A percentile compares a stretch with the other conserved stretches of the same genome.
These are phyloP conservation scores for Redunca redunca DNA, from an alignment of 2,113 vertebrate genomes.

Conservation along the genomic window DNA sequence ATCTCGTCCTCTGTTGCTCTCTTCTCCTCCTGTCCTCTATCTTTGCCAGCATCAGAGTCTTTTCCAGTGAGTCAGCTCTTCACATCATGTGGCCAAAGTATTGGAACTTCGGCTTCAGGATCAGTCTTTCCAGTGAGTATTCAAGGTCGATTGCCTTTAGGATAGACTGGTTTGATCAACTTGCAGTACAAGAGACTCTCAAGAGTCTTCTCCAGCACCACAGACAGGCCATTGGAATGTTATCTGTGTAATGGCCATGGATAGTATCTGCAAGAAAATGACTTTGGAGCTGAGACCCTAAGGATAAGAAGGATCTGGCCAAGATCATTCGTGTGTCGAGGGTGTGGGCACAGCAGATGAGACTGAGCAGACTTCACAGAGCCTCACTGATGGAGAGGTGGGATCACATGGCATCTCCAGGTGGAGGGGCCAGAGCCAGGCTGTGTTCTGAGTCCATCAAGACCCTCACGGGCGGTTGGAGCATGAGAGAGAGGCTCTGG, in stretches of 20 bases:
- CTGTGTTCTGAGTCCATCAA: background rate
- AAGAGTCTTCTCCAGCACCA: background rate
- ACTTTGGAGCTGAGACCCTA: background rate
- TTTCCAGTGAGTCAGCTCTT: background rate
- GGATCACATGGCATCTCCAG: background rate
- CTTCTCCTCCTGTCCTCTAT: background rate
- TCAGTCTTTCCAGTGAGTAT: background rate
- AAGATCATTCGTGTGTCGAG: background rate
- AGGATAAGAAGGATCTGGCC: background rate
- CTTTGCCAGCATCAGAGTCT: background rate
- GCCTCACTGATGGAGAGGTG: background rate
- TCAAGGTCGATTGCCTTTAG: background rate
- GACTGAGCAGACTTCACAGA: background rate
- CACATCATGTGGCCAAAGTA: background rate
- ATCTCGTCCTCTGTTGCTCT: accelerated
- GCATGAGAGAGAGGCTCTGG: background rate
- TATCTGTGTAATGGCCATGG: background rate
- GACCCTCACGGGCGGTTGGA: background rate
- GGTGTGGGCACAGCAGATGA: background rate
- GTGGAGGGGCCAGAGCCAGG: background rate
- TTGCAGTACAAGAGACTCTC: background rate
- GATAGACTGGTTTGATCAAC: background rate
- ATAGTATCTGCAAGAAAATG: background rate
- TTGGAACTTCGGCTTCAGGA: background rate
- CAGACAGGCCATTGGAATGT: background rate